Evolutionary conservation across 2,797 vertebrate genomes (phyloP), one percentile per base, ranked within the genome.

Genomic region (Cichlasoma orientale): DNA sequence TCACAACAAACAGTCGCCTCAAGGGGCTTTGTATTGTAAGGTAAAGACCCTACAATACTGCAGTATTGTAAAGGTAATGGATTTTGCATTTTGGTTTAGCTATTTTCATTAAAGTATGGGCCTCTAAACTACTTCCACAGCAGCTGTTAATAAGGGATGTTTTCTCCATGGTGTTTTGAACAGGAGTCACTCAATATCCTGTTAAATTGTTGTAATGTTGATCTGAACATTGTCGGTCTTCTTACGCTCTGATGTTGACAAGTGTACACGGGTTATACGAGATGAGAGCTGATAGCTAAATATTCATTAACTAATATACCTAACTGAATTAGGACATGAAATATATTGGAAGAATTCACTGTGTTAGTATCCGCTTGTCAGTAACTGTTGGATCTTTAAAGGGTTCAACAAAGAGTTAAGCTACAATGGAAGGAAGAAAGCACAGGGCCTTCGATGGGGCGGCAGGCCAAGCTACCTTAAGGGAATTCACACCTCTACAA

Each of bases 401-500:
- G 77, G 68, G 44, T 84, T 88, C 36, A 73, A 81, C 70, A 79
- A 72, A 79, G 54, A 78, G 58, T 13, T 75, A 71, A 80, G 76
- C 54, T 57, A 41, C 1, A 8, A 75, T 47, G n/a, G 27, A 36
- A 54, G 14, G 50, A 68, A 58, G 82, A 57, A 36, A 75, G 61
- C 70, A 47, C 54, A 21, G n/a, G 38, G 25, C 25, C 25, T 73
- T n/a, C 63, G 73, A 81, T 29, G 11, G 74, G 79, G 70, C 73
- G 83, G 74, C 54, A 58, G 75, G 75, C 84, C 86, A 77, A 76
- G 76, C 33, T 72, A 57, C 82, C 80, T 82, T 31, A 23, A 77
- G 79, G 83, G 85, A 87, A 77, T 81, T 86, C 77, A 78, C 78
- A 88, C 70, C 70, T 85, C 80, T 82, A 47, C 76, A 82, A 71